Evolutionary conservation across 2,113 vertebrate genomes (phyloP).

Genomic region (Rhipidura dahli): DNA sequence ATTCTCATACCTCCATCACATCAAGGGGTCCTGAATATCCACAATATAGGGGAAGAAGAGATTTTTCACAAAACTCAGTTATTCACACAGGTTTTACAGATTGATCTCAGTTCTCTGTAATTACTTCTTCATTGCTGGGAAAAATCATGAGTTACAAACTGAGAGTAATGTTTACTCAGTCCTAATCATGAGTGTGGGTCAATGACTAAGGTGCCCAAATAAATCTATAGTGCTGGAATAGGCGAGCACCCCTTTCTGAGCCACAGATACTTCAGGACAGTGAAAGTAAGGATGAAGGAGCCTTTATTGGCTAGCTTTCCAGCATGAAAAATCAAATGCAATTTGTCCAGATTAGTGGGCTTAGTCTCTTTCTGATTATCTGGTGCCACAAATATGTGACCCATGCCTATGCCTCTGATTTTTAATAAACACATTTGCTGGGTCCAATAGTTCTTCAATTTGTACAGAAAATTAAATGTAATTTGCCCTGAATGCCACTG

Average conservation of each 20-base stretch:
- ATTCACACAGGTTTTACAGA: background rate
- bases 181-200: conserved; percentile 48
- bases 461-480: conserved; percentile 78
- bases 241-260: conserved; percentile 29
- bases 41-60: background rate
- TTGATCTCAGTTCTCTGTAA: background rate
- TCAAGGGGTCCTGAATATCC: background rate
- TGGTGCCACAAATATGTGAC: conserved; percentile 61
- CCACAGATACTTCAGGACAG: background rate
- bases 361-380: conserved; percentile 71
- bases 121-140: conserved; percentile 48
- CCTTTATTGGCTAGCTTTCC: conserved; percentile 41
- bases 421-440: conserved; percentile 76
- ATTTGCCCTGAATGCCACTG: conserved; percentile 76
- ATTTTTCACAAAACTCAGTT: background rate
- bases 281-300: conserved; percentile 17
- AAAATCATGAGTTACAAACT: conserved; percentile 44
- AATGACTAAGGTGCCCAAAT: conserved; percentile 52
- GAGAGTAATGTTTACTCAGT: conserved; percentile 59
- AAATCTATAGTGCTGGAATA: conserved; percentile 64
- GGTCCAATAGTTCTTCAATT: conserved; percentile 73
- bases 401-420: conserved; percentile 64
- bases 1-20: background rate
- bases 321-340: conserved; percentile 69
- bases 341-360: conserved; percentile 72